Percentiles rank a stretch among this genome's conserved stretches.
These are phyloP conservation scores for Synergus laeviventris DNA, from an alignment of 2,888 invertebrate genomes.

Conservation along the genomic window DNA sequence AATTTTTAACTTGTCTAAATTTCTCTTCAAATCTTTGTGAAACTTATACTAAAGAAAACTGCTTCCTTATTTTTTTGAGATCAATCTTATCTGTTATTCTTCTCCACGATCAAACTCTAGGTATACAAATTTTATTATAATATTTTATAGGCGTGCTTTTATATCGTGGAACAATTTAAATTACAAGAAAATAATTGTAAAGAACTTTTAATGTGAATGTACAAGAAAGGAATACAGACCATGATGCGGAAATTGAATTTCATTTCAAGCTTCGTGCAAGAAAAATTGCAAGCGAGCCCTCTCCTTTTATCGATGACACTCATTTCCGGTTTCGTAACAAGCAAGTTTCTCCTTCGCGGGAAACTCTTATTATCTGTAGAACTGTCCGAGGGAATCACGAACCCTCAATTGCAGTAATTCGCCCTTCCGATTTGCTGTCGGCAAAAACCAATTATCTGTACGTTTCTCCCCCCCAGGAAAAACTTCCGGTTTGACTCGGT, in stretches of 20 bases:
- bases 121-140: too few relatives aligned
- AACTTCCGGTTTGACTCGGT: conserved; percentile 49
- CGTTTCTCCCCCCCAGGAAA: conserved; percentile 36
- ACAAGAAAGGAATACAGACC: background rate
- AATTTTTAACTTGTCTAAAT: background rate
- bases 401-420: conserved; percentile 42
- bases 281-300: conserved; percentile 42
- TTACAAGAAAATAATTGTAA: background rate
- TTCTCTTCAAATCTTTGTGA: background rate
- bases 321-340: conserved; percentile 43
- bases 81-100: background rate
- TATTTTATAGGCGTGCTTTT: too few relatives aligned
- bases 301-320: conserved; percentile 49
- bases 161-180: too few relatives aligned
- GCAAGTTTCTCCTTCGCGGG: conserved; percentile 39
- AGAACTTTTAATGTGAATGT: background rate
- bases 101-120: too few relatives aligned
- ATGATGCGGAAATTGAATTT: conserved; percentile 27
- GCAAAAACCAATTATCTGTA: conserved; percentile 39
- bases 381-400: conserved; percentile 40
- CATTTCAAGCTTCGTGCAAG: conserved; percentile 35
- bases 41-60: background rate
- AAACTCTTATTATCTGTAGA: conserved; percentile 39
- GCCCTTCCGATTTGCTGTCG: conserved; percentile 40
- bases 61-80: background rate